Percentiles rank a stretch among this genome's conserved stretches.
phyloP scores from a whole-genome alignment of 2,888 invertebrate genomes.

The Eupeodes luniger region DNA sequence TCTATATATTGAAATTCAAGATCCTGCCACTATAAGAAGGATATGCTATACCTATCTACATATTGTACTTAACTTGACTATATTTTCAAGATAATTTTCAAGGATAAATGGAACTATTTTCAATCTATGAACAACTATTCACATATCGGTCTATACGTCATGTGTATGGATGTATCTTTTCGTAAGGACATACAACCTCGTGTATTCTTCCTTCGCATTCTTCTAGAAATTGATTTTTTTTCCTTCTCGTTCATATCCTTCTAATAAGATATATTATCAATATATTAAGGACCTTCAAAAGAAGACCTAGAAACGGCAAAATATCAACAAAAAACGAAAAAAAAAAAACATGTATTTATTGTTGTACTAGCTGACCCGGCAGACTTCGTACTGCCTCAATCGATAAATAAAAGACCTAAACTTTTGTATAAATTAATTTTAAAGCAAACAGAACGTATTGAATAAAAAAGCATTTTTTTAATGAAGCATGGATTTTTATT shows the following conservation, averaged over 20 bases:
- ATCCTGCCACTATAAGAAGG: slow-evolving; percentile 15
- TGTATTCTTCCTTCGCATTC: slow-evolving; percentile 8
- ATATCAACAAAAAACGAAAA: not conserved
- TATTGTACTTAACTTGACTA: slow-evolving; percentile 41
- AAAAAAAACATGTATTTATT: slow-evolving; percentile 8
- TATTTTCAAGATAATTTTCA: slow-evolving; percentile 64
- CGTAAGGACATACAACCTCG: not conserved
- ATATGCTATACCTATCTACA: not conserved
- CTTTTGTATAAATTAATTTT: too few relatives aligned
- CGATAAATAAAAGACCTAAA: too few relatives aligned
- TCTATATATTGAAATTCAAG: slow-evolving; percentile 62
- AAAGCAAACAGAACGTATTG: too few relatives aligned
- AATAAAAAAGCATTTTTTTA: too few relatives aligned
- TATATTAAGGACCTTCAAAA: slow-evolving; percentile 27
- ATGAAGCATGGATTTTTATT: too few relatives aligned
- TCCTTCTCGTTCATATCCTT: slow-evolving; percentile 32
- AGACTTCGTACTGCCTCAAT: too few relatives aligned
- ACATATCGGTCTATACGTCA: not conserved
- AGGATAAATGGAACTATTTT: slow-evolving; percentile 65
- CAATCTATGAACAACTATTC: not conserved
- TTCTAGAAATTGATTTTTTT: slow-evolving; percentile 56
- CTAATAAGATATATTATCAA: slow-evolving; percentile 39
- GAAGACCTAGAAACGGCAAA: slow-evolving; percentile 45
- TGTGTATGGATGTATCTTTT: not conserved
- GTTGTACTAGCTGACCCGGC: not conserved